Conservation (phyloP, 2,888 invertebrate species). For the Thyatira batis region DNA sequence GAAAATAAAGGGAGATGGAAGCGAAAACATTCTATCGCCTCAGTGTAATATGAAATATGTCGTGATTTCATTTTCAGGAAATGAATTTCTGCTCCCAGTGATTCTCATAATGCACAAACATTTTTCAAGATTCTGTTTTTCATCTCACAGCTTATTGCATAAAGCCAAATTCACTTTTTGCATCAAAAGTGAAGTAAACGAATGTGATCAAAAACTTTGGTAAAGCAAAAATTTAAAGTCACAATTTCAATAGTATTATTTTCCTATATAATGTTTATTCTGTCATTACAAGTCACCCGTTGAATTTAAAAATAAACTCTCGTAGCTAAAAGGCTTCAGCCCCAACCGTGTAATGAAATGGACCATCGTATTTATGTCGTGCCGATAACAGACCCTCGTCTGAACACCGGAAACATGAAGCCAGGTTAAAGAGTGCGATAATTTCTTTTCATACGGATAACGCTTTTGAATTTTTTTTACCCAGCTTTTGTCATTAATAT, state of each 20-base stretch:
- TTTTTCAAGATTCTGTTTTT: too few relatives aligned
- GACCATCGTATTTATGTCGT: not conserved
- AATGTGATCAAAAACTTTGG: too few relatives aligned
- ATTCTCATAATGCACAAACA: conserved; percentile 10
- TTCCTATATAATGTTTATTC: too few relatives aligned
- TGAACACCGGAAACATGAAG: not conserved
- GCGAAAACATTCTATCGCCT: conserved; percentile 1
- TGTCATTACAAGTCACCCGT: not conserved
- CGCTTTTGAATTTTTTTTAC: not conserved
- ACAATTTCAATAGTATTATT: too few relatives aligned
- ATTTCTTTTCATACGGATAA: not conserved
- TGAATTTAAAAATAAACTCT: not conserved
- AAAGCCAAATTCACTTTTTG: too few relatives aligned
- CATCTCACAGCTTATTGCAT: too few relatives aligned
- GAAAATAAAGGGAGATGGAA: too few relatives aligned
- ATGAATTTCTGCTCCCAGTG: conserved; percentile 17
- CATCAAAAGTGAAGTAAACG: too few relatives aligned
- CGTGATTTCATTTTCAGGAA: conserved; percentile 12
- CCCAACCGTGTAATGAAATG: not conserved
- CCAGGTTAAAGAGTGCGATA: not conserved
- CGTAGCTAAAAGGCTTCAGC: not conserved
- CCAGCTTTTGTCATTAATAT: not conserved
- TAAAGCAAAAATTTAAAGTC: too few relatives aligned
- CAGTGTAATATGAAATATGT: conserved; percentile 8
- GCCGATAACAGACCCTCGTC: not conserved